These are phyloP conservation scores for Hydrolagus affinis DNA, from an alignment of 2,113 vertebrate genomes.

Conservation along the genomic window DNA sequence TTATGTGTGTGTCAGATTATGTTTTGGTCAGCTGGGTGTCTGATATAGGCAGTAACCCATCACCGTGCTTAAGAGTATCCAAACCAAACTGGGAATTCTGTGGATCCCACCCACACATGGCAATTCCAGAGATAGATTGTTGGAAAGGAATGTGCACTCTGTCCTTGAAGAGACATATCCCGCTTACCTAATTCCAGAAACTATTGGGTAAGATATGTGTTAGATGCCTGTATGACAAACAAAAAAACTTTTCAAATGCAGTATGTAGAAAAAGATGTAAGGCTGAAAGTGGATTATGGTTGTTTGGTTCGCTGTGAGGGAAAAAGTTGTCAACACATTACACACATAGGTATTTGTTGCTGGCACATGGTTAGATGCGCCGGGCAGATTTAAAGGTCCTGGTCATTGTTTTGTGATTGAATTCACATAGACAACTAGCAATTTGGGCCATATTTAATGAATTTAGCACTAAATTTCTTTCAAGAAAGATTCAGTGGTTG, in stretches of 20 bases:
- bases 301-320: background rate
- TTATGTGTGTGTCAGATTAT: too few species aligned
- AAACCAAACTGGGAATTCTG: too few species aligned
- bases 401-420: background rate
- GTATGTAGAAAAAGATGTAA: background rate
- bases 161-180: too few species aligned
- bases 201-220: too few species aligned
- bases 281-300: background rate
- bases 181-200: too few species aligned
- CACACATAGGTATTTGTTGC: background rate
- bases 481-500: background rate
- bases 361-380: background rate
- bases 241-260: background rate
- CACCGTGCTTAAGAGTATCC: too few species aligned
- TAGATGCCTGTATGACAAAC: too few species aligned
- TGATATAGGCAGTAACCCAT: too few species aligned
- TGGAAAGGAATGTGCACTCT: too few species aligned
- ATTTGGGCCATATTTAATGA: background rate
- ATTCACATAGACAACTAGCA: background rate
- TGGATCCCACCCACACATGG: too few species aligned
- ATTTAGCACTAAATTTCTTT: background rate
- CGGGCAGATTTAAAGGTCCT: background rate
- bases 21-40: too few species aligned
- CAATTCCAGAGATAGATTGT: too few species aligned
- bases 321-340: background rate